phyloP scores from a whole-genome alignment of 2,113 vertebrate species.

The Scomber japonicus region DNA sequence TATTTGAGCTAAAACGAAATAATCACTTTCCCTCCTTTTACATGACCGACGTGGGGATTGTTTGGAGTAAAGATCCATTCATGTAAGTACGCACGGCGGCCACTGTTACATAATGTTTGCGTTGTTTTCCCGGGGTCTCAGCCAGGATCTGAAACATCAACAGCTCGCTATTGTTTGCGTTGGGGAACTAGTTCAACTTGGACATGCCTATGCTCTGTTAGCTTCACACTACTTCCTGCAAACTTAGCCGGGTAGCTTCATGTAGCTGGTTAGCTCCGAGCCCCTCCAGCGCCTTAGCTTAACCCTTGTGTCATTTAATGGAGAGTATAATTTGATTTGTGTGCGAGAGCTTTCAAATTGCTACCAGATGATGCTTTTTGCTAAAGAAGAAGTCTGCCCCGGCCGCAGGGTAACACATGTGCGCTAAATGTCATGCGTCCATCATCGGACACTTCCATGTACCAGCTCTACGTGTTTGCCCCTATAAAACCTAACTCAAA shows the following conservation, averaged over 20 bases:
- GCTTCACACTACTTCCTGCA: constrained; percentile 58
- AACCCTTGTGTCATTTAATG: background rate
- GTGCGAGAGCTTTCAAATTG: background rate
- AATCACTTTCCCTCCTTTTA: constrained; percentile 30
- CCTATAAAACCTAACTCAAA: background rate
- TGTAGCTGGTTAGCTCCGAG: background rate
- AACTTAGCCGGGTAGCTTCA: constrained; percentile 33
- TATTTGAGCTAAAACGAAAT: constrained; percentile 63
- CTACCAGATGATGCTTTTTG: constrained; percentile 34
- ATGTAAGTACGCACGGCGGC: constrained; percentile 67
- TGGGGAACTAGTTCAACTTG: constrained; percentile 78
- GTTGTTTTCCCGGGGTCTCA: background rate
- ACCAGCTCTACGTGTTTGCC: background rate
- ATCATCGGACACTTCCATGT: constrained; percentile 65
- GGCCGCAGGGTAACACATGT: constrained; percentile 65
- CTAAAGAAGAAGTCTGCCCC: constrained; percentile 44
- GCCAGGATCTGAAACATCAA: constrained; percentile 21
- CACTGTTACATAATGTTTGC: background rate
- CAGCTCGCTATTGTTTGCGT: constrained; percentile 74
- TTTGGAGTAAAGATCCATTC: constrained; percentile 60
- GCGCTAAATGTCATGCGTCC: constrained; percentile 52
- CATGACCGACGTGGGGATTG: constrained; percentile 26
- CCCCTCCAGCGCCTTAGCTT: background rate
- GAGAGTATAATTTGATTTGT: background rate
- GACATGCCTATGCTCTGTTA: constrained; percentile 71